These are phyloP conservation scores for Cryptotermes secundus DNA, from an alignment of 1,140 invertebrate species.

Conservation along the genomic window DNA sequence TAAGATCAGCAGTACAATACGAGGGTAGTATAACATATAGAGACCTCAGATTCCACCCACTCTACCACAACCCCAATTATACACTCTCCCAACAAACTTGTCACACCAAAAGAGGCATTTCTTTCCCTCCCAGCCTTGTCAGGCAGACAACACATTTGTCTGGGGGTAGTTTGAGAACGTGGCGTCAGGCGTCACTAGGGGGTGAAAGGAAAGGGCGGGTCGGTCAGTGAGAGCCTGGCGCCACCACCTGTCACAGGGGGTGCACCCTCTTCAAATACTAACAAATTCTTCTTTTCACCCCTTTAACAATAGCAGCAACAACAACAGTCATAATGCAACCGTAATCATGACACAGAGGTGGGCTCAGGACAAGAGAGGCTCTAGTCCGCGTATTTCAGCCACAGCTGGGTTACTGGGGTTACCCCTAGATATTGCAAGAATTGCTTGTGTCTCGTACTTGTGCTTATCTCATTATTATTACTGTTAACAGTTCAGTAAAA, in stretches of 20 bases:
- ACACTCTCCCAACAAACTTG: slow-evolving; percentile 14
- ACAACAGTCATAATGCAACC: not conserved
- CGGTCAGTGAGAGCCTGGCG: slow-evolving; percentile 12
- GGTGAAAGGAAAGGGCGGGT: slow-evolving; percentile 2
- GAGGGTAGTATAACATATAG: not conserved
- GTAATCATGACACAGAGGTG: not conserved
- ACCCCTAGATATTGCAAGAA: too few species aligned
- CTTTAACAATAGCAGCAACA: slow-evolving; percentile 6
- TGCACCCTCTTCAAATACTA: slow-evolving; percentile 11
- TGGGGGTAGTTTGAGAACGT: not conserved
- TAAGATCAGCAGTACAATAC: not conserved
- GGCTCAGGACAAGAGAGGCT: not conserved
- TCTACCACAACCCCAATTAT: not conserved
- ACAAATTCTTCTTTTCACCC: slow-evolving; percentile 9
- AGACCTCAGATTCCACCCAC: slow-evolving; percentile 4
- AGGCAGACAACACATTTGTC: slow-evolving; percentile 1
- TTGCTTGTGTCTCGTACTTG: too few species aligned
- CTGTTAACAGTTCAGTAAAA: too few species aligned
- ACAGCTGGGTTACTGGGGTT: too few species aligned
- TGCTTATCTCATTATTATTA: too few species aligned
- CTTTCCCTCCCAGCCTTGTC: not conserved
- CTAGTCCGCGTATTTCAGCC: not conserved
- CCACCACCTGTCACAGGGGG: slow-evolving; percentile 5
- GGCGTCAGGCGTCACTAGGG: slow-evolving; percentile 12
- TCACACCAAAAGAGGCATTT: slow-evolving; percentile 8